These are phyloP conservation scores for Muraenolepis orangiensis DNA, from an alignment of 2,797 vertebrate genomes.

Conservation along the genomic window DNA sequence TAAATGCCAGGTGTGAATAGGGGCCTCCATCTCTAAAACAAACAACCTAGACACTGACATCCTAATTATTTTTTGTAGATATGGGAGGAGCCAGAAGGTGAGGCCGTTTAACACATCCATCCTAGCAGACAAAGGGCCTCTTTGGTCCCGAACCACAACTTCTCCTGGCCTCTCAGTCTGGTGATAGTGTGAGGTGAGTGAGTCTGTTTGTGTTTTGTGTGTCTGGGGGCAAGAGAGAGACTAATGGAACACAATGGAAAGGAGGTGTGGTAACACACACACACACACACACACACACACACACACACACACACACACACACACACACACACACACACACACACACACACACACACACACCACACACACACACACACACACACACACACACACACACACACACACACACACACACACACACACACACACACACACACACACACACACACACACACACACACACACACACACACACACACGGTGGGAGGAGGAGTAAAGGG, in stretches of 20 bases:
- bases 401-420: not conserved
- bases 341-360: not conserved
- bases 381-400: slow-evolving; percentile 14
- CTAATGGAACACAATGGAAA: not conserved
- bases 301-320: not conserved
- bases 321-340: slow-evolving; percentile 11
- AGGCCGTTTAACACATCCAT: slow-evolving; percentile 29
- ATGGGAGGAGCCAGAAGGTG: slow-evolving; percentile 3
- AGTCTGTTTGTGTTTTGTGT: not conserved
- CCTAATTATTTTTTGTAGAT: not conserved
- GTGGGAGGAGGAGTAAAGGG: not conserved
- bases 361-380: slow-evolving; percentile 1
- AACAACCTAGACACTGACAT: too few relatives aligned
- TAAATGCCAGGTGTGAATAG: too few relatives aligned
- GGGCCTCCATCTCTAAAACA: too few relatives aligned
- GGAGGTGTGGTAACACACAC: too few relatives aligned
- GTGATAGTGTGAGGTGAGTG: not conserved
- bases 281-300: slow-evolving; percentile 1
- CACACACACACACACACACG: slow-evolving; percentile 18
- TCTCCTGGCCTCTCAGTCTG: too few relatives aligned
- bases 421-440: not conserved
- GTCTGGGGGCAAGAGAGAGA: not conserved
- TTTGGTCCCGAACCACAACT: not conserved
- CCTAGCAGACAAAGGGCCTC: slow-evolving; percentile 9
- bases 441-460: slow-evolving; percentile 14